These are phyloP conservation scores for Lepidochrysops patricia DNA, from an alignment of 2,888 invertebrate species.

Conservation along the genomic window DNA sequence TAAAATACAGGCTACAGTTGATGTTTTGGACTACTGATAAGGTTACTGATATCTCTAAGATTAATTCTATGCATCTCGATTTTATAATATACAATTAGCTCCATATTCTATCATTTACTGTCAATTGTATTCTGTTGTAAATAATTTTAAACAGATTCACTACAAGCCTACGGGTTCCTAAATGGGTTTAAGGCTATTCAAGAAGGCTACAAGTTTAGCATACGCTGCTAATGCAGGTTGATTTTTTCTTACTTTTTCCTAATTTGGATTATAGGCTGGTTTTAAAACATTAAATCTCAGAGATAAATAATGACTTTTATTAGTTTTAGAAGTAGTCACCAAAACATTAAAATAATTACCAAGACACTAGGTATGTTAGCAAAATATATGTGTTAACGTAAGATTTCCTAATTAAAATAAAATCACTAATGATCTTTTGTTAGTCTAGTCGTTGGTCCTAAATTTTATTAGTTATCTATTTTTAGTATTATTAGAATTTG, in stretches of 20 bases:
- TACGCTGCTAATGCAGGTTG: constrained; percentile 21
- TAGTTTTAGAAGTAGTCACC: constrained; percentile 20
- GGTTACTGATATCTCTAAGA: too few species aligned
- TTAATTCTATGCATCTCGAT: neutral
- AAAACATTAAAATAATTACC: neutral
- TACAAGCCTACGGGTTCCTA: constrained; percentile 16
- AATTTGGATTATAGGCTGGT: constrained; percentile 22
- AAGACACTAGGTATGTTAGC: too few species aligned
- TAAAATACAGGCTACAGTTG: too few species aligned
- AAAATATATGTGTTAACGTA: too few species aligned
- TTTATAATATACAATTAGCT: neutral
- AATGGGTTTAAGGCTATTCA: constrained; percentile 25
- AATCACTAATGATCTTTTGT: too few species aligned
- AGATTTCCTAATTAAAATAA: too few species aligned
- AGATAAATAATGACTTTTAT: constrained; percentile 21
- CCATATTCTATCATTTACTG: neutral
- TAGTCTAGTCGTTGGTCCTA: too few species aligned
- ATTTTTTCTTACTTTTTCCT: constrained; percentile 27
- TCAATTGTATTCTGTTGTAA: constrained; percentile 10
- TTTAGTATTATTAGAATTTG: neutral
- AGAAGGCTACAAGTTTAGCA: constrained; percentile 27
- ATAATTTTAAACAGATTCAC: constrained; percentile 10
- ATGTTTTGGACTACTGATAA: too few species aligned
- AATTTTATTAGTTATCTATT: too few species aligned
- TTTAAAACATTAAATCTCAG: constrained; percentile 21